These are phyloP conservation scores for Drosophila repleta DNA, from an alignment of 1,140 invertebrate species.

Conservation along the genomic window DNA sequence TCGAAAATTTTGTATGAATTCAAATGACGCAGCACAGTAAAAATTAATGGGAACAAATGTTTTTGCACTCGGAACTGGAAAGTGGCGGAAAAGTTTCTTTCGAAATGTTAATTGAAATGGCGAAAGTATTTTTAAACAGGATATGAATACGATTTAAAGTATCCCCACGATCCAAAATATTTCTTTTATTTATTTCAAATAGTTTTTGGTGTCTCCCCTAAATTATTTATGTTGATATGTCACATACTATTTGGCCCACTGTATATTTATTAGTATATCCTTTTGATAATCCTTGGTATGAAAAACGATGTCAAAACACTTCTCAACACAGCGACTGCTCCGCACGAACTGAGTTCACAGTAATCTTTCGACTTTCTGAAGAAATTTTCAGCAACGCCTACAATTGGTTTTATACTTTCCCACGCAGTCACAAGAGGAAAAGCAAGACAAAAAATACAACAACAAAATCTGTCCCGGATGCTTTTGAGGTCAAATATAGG, in stretches of 20 bases:
- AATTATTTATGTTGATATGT: neutral
- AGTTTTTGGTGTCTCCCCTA: too few species aligned
- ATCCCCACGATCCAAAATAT: constrained; percentile 7
- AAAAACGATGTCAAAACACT: constrained; percentile 48
- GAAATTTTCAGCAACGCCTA: constrained; percentile 77
- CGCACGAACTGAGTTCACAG: constrained; percentile 62
- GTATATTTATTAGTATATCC: constrained; percentile 28
- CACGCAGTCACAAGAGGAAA: constrained; percentile 49
- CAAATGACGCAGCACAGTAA: constrained; percentile 56
- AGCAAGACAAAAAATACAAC: constrained; percentile 8
- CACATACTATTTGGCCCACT: constrained; percentile 47
- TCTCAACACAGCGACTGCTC: constrained; percentile 66
- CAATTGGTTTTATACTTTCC: constrained; percentile 77
- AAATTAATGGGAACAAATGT: constrained; percentile 71
- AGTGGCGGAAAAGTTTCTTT: neutral
- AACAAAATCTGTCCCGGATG: constrained; percentile 58
- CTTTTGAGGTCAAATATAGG: constrained; percentile 78
- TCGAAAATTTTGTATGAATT: constrained; percentile 40
- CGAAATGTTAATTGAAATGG: neutral
- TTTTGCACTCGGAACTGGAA: constrained; percentile 51
- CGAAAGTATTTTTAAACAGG: constrained; percentile 14
- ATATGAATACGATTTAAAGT: neutral
- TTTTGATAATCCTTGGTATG: constrained; percentile 41
- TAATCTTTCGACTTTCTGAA: constrained; percentile 60
- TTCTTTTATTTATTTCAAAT: neutral